Percentiles rank a stretch among this genome's conserved stretches.
These are phyloP conservation scores for Amphipoea lucens DNA, from an alignment of 2,888 invertebrate species.

Conservation along the genomic window DNA sequence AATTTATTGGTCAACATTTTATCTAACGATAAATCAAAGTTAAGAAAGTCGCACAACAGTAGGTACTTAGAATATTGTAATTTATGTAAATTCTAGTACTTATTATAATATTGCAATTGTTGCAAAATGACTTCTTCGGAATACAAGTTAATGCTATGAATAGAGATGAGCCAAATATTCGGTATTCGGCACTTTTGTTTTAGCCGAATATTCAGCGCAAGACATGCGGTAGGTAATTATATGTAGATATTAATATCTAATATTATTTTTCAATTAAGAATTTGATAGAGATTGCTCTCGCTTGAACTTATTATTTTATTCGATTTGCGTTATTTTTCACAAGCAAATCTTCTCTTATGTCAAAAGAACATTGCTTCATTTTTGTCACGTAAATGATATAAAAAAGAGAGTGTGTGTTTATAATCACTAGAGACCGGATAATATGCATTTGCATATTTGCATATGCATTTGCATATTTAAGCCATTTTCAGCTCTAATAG, in stretches of 20 bases:
- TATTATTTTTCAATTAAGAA: neutral
- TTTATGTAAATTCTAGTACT: slow-evolving; percentile 40
- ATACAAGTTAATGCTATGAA: slow-evolving; percentile 23
- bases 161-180: slow-evolving; percentile 33
- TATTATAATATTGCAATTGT: slow-evolving; percentile 26
- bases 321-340: neutral
- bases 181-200: neutral
- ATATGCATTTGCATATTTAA: no score
- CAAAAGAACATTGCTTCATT: neutral
- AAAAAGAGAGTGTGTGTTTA: neutral
- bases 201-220: neutral
- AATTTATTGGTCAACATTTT: slow-evolving; percentile 26
- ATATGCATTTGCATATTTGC: no score
- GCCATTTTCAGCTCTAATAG: no score
- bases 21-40: slow-evolving; percentile 15
- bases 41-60: slow-evolving; percentile 33
- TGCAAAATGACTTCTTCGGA: slow-evolving; percentile 49
- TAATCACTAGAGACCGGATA: no score
- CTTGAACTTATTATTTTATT: no score
- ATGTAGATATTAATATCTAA: neutral
- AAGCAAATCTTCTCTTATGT: neutral
- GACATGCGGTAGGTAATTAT: neutral
- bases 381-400: neutral
- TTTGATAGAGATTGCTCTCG: neutral
- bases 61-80: slow-evolving; percentile 35